Base-by-base conservation (phyloP, 2,113 vertebrate genomes). In the Fulica atra region DNA sequence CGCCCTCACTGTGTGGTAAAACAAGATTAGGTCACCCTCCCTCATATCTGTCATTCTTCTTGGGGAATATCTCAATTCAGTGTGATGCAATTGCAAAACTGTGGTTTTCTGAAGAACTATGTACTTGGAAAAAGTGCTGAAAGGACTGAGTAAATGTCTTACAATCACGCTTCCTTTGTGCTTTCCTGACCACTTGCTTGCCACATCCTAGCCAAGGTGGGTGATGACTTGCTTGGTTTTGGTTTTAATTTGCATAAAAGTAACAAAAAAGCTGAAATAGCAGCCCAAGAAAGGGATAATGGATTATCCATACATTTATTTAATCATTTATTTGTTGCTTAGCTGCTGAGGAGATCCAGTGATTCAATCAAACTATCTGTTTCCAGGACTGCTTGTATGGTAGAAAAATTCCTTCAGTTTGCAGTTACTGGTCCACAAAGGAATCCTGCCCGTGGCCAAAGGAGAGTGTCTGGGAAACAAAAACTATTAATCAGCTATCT, bases 21-120 rank as follows among this genome's bases (percentile, higher is more conserved):
- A 77, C 33, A 95, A 65, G 66, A 66, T 82, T 61, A 83, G 81
- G 48, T 94, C 93, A 83, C 36, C 59, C 48, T 86, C 36, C 51
- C 81, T 95, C 51, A 71, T 80, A 92, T 78, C 80, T 97, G 94
- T 80, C 6, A 0, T 74, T 84, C 80, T 83, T 95, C 84, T 89
- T 90, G 69, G 56, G 56, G 86, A 86, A 78, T 86, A 60, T 81
- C 42, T 93, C n/a, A 57, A 40, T 72, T 86, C 72, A 86, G 28
- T 2, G 5, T 40, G 24, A 88, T 76, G 92, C 6, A 61, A 8
- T 42, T 94, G 79, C 79, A 86, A 86, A 90, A 56, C 11, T 59
- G 29, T 71, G 72, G 57, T 73, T 90, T 93, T 48, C 59, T 91
- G 61, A 57, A 63, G n/a, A 91, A 11, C 2, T 59, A 10, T 13